These are phyloP conservation scores for Psittacula cyanocephala DNA, from an alignment of 2,113 vertebrate species.

Conservation along the genomic window DNA sequence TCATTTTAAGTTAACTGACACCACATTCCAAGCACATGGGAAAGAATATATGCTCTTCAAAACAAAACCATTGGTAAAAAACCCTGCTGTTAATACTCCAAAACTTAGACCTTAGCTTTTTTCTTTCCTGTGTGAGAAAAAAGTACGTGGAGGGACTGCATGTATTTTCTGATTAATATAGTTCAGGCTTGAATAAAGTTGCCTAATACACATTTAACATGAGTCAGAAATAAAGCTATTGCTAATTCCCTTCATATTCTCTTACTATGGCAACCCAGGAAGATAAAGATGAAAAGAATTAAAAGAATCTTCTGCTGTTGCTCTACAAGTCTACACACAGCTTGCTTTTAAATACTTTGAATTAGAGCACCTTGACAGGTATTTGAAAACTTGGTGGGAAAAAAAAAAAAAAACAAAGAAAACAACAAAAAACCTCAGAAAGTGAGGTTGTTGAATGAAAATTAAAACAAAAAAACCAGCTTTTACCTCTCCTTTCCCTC, in stretches of 20 bases:
- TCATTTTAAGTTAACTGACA: background rate
- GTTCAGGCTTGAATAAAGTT: conserved; percentile 18
- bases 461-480: background rate
- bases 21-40: background rate
- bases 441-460: background rate
- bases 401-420: background rate
- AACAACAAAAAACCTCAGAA: background rate
- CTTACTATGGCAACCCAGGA: conserved; percentile 26
- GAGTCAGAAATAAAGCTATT: conserved; percentile 25
- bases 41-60: background rate
- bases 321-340: background rate
- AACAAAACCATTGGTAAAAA: background rate
- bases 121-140: background rate
- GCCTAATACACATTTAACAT: conserved; percentile 41
- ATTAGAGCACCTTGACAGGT: conserved; percentile 30
- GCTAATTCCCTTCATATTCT: conserved; percentile 33
- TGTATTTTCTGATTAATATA: conserved; percentile 33
- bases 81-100: background rate
- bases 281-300: conserved; percentile 57
- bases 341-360: conserved; percentile 21
- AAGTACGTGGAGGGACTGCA: background rate
- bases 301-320: background rate
- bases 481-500: background rate
- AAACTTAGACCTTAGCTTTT: background rate
- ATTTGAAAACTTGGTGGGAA: conserved; percentile 31